Evolutionary conservation across 2,113 vertebrate genomes (phyloP).

Genomic region (Camelus bactrianus): DNA sequence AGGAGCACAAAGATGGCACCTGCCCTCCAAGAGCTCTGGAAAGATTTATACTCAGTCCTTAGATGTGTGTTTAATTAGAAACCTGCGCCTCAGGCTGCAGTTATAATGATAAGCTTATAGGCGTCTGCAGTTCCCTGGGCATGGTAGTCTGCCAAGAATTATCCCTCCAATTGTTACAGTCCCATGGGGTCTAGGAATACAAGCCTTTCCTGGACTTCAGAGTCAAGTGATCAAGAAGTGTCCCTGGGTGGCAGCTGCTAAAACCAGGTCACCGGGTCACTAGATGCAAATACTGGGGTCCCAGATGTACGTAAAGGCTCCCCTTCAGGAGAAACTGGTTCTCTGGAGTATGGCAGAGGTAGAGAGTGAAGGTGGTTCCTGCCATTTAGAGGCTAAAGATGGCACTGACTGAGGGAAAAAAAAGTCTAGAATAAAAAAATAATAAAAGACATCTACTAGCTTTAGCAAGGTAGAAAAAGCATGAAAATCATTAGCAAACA

Average conservation of each 20-base stretch:
- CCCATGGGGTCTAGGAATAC: not conserved
- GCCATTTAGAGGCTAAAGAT: not conserved
- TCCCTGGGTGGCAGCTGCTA: not conserved
- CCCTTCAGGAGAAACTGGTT: not conserved
- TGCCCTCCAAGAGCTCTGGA: not conserved
- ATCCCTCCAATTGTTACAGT: not conserved
- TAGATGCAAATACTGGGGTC: not conserved
- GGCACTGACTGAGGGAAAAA: not conserved
- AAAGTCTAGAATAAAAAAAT: not conserved
- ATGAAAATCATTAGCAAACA: no score
- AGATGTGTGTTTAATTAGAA: not conserved
- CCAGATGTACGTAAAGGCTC: no score
- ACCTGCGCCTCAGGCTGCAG: not conserved
- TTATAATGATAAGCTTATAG: not conserved
- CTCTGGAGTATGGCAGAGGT: not conserved
- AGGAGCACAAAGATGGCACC: not conserved
- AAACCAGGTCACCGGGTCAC: not conserved
- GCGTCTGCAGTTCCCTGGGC: not conserved
- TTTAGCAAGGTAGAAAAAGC: not conserved
- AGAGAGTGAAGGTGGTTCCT: not conserved
- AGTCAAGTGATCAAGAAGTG: not conserved
- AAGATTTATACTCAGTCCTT: not conserved
- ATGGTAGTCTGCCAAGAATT: not conserved
- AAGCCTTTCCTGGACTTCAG: not conserved
- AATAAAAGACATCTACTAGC: not conserved